These are phyloP conservation scores for Drosophila ananassae DNA, from an alignment of 1,140 invertebrate species.

Conservation along the genomic window DNA sequence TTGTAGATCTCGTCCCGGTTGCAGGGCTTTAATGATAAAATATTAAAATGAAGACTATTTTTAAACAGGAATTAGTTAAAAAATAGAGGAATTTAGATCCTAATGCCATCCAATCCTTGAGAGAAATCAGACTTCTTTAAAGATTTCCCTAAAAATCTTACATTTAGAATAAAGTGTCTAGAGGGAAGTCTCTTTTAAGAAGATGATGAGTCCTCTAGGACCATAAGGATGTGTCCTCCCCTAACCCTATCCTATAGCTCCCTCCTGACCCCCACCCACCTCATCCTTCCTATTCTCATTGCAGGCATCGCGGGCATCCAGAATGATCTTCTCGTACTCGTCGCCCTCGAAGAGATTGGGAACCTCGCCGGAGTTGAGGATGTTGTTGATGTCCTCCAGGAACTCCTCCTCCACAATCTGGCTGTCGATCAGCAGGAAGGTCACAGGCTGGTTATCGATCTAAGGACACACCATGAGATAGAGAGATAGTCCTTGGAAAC, in stretches of 20 bases:
- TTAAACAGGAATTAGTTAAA: too few species aligned
- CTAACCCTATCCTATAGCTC: not conserved
- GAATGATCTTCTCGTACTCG: conserved; percentile 92
- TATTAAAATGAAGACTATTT: too few species aligned
- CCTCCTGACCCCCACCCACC: conserved; percentile 74
- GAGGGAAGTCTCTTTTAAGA: too few species aligned
- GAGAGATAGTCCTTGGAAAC: not conserved
- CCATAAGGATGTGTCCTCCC: too few species aligned
- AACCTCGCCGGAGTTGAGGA: conserved; percentile 94
- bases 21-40: conserved; percentile 81
- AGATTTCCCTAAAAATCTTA: too few species aligned
- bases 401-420: conserved; percentile 97
- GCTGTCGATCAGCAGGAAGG: conserved; percentile 95
- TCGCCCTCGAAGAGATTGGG: conserved; percentile 94
- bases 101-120: too few species aligned
- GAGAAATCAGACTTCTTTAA: too few species aligned
- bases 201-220: too few species aligned
- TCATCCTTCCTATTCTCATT: conserved; percentile 87
- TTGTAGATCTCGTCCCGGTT: conserved; percentile 92
- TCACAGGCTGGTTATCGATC: conserved; percentile 90
- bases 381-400: conserved; percentile 96
- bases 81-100: too few species aligned
- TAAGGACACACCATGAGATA: conserved; percentile 5
- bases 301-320: conserved; percentile 88
- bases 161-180: too few species aligned